Evolutionary conservation across 2,888 invertebrate species (phyloP).

Genomic region (Barypeithes pellucidus): DNA sequence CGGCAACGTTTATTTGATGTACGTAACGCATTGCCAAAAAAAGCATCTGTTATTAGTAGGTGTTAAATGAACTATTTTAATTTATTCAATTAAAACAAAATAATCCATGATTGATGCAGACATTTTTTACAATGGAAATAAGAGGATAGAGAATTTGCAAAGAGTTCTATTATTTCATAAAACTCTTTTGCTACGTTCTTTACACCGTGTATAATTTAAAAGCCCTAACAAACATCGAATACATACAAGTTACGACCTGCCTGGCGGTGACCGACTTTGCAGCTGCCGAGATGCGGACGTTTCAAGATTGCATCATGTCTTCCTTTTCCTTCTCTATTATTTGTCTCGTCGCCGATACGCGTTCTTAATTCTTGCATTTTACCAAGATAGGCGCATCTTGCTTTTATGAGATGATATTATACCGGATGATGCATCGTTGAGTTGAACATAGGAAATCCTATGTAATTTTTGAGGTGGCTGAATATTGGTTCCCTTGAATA

Average conservation of each 20-base stretch:
- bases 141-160: too few species aligned
- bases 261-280: background rate
- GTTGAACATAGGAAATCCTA: too few species aligned
- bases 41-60: constrained; percentile 1
- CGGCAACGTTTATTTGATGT: constrained; percentile 1
- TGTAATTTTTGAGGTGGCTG: too few species aligned
- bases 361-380: background rate
- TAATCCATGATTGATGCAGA: too few species aligned
- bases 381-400: background rate
- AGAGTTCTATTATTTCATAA: background rate
- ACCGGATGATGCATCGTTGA: too few species aligned
- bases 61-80: background rate
- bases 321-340: background rate
- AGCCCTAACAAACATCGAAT: too few species aligned
- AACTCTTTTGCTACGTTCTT: background rate
- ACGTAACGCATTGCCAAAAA: background rate
- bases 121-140: too few species aligned
- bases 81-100: constrained; percentile 3
- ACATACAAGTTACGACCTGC: constrained; percentile 4
- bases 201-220: too few species aligned
- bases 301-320: background rate
- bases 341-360: background rate
- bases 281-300: background rate
- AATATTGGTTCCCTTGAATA: too few species aligned
- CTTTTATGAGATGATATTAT: too few species aligned